Evolutionary conservation across 64 coral and sea anemone genomes (phyloP).

Genomic region (Astreopora myriophthalma): DNA sequence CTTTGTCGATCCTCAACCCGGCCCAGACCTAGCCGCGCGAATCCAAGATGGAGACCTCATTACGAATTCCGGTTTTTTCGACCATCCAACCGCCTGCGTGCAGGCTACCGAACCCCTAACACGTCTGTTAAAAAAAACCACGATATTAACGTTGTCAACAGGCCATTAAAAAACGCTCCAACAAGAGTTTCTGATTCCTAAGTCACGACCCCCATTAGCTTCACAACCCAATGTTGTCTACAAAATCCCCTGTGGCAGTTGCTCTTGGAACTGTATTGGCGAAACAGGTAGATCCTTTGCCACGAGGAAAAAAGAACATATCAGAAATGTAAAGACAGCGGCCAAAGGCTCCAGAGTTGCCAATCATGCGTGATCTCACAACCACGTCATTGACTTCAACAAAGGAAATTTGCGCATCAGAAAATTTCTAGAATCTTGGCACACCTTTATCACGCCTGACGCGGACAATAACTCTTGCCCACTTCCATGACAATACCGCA

Average conservation of each 20-base stretch:
- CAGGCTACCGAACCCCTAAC: neutral
- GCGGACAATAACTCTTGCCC: too few relatives aligned
- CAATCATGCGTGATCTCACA: too few relatives aligned
- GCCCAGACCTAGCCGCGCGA: too few relatives aligned
- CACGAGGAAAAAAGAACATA: slow-evolving; percentile 39
- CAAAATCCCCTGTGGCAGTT: slow-evolving; percentile 8
- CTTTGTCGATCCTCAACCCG: too few relatives aligned
- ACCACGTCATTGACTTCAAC: too few relatives aligned
- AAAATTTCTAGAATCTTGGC: neutral
- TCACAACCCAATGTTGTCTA: slow-evolving; percentile 4
- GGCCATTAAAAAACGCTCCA: too few relatives aligned
- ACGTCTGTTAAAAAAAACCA: too few relatives aligned
- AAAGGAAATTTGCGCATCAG: too few relatives aligned
- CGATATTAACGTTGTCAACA: neutral
- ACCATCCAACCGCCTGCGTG: too few relatives aligned
- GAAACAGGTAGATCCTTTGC: slow-evolving; percentile 4
- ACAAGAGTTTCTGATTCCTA: slow-evolving; percentile 15
- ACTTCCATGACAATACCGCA: too few relatives aligned
- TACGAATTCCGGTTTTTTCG: too few relatives aligned
- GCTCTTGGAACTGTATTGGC: slow-evolving; percentile 33
- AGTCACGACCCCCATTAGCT: neutral
- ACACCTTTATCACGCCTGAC: neutral
- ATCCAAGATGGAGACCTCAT: too few relatives aligned
- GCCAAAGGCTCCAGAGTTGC: neutral
- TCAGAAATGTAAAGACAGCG: neutral